Percentiles rank a stretch among this genome's conserved stretches.
Evolutionary conservation across 2,113 vertebrate species (phyloP).

Genomic region (Geococcyx californianus): DNA sequence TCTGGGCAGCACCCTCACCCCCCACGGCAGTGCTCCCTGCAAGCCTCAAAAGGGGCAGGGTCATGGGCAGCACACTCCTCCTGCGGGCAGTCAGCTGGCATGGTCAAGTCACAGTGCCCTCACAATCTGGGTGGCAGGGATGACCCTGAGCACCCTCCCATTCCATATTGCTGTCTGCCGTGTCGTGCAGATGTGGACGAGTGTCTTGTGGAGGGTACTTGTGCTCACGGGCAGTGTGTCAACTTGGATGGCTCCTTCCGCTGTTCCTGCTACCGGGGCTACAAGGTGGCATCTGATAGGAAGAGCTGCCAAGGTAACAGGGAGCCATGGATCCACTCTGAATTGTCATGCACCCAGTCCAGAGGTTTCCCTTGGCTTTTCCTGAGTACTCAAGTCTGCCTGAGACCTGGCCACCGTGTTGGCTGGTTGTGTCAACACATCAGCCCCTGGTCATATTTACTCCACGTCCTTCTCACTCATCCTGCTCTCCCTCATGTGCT

Average conservation of each 20-base stretch:
- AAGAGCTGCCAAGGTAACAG: conserved; percentile 83
- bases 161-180: neutral
- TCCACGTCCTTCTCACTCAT: neutral
- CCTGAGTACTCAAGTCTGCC: neutral
- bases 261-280: conserved; percentile 86
- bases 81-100: neutral
- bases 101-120: neutral
- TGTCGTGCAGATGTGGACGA: conserved; percentile 83
- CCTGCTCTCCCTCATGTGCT: neutral
- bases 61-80: neutral
- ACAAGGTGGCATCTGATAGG: conserved; percentile 73
- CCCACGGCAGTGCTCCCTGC: fast-evolving
- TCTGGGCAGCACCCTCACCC: neutral
- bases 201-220: conserved; percentile 78
- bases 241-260: conserved; percentile 86
- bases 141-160: neutral
- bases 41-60: neutral
- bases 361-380: neutral
- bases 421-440: neutral
- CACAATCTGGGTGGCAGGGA: neutral
- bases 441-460: neutral
- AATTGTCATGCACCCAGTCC: neutral
- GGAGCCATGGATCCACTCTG: neutral
- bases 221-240: conserved; percentile 80
- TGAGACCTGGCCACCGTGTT: neutral